Base-by-base conservation (phyloP, 2,797 vertebrate species). In the Urophycis tenuis region DNA sequence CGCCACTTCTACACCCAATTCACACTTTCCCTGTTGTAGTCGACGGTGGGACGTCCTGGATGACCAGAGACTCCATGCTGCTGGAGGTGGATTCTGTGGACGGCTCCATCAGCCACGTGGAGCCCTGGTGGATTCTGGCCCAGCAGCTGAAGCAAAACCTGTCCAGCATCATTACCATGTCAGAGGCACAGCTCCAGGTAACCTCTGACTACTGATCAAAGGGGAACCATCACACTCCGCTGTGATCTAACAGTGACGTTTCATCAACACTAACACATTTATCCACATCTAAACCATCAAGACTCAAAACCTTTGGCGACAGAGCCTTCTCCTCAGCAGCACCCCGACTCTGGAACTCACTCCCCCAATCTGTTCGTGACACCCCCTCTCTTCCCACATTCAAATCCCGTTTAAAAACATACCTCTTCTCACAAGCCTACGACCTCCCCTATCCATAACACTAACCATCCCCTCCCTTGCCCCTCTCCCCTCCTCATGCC, bases 141-240 rank as follows among this genome's bases (percentile, higher is more conserved):
- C 88, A 90, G 74, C 94, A 91, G 81, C 92, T 99, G 83, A 96
- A 89, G 75, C 89, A 92, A 64, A 94, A 99, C 81, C 87, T 99
- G n/a, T 90, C 95, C 72, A 93, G 86, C 78, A 92, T 99, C 88
- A 92, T 99, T 85, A 90, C 96, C 32, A 95, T 99, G 90, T 96
- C 97, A 0, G 97, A 99, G 81, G 91, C 89, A 39, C 94, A 98
- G 19, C 91, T 98, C 12, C 95, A 98, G 91, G 97, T 98, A 86
- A 39, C 31, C 35, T 33, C 30, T 45, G 11, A 10, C 41, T 49
- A 11, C 32, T 22, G 8, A n/a, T 33, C 69, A 25, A 15, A 64
- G n/a, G 8, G 53, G 41, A 25, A 19, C 45, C 17, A 1, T 53
- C 45, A 9, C 7, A 9, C 36, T 36, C 10, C 5, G 36, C 36